Evolutionary conservation across 2,888 invertebrate genomes (phyloP), one percentile per base, ranked within the genome.

Genomic region (Erannis defoliaria): DNA sequence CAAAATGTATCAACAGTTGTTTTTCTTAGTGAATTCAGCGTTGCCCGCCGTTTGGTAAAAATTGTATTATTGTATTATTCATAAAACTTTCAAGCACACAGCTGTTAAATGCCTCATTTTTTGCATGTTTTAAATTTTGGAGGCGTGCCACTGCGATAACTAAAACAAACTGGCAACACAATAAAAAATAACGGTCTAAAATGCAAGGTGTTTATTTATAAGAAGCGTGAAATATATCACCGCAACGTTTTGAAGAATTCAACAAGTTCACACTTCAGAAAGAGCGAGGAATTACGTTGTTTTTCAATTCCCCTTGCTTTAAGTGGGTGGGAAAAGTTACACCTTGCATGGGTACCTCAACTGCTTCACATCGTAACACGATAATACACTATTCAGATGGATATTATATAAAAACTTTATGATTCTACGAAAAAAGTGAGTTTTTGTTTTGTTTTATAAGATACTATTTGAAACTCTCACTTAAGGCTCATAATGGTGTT

Each of bases 81-180:
- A n/a, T n/a, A n/a, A n/a, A n/a, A n/a, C n/a, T n/a, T n/a, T 43
- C 43, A 23, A 23, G 23, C 14, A 23, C 2, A n/a, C 6, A n/a
- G 14, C 37, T 35, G 5, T 49, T 1, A 37, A 49, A 10, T 23
- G 10, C 8, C n/a, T 38, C 14, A 21, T 14, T 42, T 55, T 54
- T 56, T 53, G 42, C 35, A 57, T 33, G 46, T 29, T 26, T 19
- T 55, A 26, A n/a, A 60, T 54, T 56, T 54, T 62, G 59, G 64
- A 59, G 31, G 35, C 12, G 40, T 51, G 56, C 64, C 63, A 63
- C 45, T 26, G 63, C 43, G 37, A 37, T 65, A 61, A 57, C 49
- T 65, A 55, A 63, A 54, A 65, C 61, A 58, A 58, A 68, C 56
- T 65, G 50, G 67, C 64, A 56, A 61, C 60, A 58, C 29, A 51